phyloP scores from a whole-genome alignment of 1,140 invertebrate species.

The Neelides sp. region DNA sequence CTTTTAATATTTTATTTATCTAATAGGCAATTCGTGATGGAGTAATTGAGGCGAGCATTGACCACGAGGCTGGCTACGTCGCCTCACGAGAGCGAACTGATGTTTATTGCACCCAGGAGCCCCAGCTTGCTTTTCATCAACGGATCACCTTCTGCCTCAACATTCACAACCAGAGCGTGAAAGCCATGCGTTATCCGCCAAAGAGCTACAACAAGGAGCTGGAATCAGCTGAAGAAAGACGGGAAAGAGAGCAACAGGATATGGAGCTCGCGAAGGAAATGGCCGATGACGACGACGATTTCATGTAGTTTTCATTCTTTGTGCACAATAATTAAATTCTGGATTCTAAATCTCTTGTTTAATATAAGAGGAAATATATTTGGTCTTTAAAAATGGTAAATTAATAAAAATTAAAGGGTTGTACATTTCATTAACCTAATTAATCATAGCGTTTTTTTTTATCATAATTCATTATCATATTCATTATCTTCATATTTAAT shows the following conservation, averaged over 20 bases:
- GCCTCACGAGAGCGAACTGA: slow-evolving; percentile 93
- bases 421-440: no score
- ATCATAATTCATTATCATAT: no score
- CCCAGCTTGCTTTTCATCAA: slow-evolving; percentile 92
- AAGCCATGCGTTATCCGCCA: slow-evolving; percentile 98
- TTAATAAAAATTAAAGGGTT: no score
- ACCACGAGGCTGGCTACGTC: slow-evolving; percentile 91
- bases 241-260: slow-evolving; percentile 93
- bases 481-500: no score
- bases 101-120: slow-evolving; percentile 93
- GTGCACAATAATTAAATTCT: background rate
- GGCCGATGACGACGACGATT: slow-evolving; percentile 94
- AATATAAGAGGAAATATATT: no score
- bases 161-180: slow-evolving; percentile 93
- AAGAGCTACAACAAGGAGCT: slow-evolving; percentile 97
- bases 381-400: no score
- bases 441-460: no score
- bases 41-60: slow-evolving; percentile 92
- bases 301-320: background rate
- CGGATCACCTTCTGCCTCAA: slow-evolving; percentile 95
- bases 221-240: slow-evolving; percentile 89
- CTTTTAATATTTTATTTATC: slow-evolving; percentile 11
- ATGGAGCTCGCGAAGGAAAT: slow-evolving; percentile 96
- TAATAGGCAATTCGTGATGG: slow-evolving; percentile 89
- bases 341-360: no score